phyloP scores from a whole-genome alignment of 2,113 vertebrate species.

The Felis catus region F.catus_Fca126_mat1.0 CM031414.1:21783001-21783500 shows the following conservation, averaged over 20 bases:
- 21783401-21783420: too few species aligned
- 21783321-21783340: too few species aligned
- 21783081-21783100: not conserved
- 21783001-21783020: not conserved
- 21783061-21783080: not conserved
- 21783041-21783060: not conserved
- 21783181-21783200: accelerated
- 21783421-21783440: too few species aligned
- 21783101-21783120: not conserved
- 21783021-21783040: not conserved
- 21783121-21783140: not conserved
- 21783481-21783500: accelerated
- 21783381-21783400: too few species aligned
- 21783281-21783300: too few species aligned
- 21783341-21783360: too few species aligned
- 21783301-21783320: too few species aligned
- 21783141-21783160: accelerated
- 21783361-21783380: too few species aligned
- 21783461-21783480: not conserved
- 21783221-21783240: too few species aligned
- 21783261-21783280: too few species aligned
- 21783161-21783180: accelerated
- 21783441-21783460: not conserved
- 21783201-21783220: too few species aligned
- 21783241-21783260: too few species aligned